phyloP scores from a whole-genome alignment of 2,888 invertebrate species.

The Spilarctia lutea region DNA sequence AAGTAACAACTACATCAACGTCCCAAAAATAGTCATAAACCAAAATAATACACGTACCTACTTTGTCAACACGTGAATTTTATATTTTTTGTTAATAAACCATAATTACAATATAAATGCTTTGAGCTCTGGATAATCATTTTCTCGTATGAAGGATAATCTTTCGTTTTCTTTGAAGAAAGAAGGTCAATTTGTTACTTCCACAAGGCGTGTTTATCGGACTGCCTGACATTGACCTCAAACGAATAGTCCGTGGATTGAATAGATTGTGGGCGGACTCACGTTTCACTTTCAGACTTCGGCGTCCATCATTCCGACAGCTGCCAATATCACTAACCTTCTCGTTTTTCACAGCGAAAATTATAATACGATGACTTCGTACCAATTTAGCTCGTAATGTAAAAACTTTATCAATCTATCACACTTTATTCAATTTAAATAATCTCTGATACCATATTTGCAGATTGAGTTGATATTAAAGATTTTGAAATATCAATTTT shows the following conservation, averaged over 20 bases:
- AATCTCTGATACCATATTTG: constrained; percentile 21
- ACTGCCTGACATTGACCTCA: constrained; percentile 54
- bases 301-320: constrained; percentile 73
- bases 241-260: constrained; percentile 50
- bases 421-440: constrained; percentile 29
- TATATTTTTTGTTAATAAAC: too few relatives aligned
- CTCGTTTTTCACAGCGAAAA: constrained; percentile 66
- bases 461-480: constrained; percentile 3
- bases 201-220: constrained; percentile 51
- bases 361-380: constrained; percentile 48
- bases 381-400: constrained; percentile 40
- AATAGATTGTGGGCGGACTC: constrained; percentile 41
- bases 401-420: constrained; percentile 42
- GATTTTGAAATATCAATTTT: constrained; percentile 10
- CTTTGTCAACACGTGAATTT: too few relatives aligned
- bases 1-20: too few relatives aligned
- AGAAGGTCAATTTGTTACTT: constrained; percentile 61
- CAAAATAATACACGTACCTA: too few relatives aligned
- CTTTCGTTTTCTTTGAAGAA: constrained; percentile 27
- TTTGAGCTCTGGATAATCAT: not conserved
- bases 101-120: not conserved
- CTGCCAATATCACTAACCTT: constrained; percentile 77
- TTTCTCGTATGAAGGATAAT: not conserved
- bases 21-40: too few relatives aligned
- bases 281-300: constrained; percentile 49